Evolutionary conservation across 2,888 invertebrate species (phyloP).

Genomic region (Synanthedon myopaeformis): DNA sequence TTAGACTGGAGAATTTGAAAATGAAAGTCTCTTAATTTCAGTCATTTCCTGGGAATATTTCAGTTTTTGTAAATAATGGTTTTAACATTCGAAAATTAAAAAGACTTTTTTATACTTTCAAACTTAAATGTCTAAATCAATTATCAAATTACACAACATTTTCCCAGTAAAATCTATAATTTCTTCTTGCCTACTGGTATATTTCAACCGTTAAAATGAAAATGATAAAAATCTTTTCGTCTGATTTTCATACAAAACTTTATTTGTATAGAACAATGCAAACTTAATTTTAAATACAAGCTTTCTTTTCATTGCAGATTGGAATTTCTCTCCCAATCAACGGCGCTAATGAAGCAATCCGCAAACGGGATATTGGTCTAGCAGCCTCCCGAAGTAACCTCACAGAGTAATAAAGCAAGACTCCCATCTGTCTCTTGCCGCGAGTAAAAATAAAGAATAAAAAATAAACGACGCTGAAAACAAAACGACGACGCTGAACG

Average conservation of each 20-base stretch:
- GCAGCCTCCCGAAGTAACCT: slow-evolving; percentile 43
- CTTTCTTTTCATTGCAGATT: slow-evolving; percentile 53
- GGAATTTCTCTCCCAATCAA: slow-evolving; percentile 49
- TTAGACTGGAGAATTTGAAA: too few relatives aligned
- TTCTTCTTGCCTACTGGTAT: too few relatives aligned
- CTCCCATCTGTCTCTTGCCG: slow-evolving; percentile 14
- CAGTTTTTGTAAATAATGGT: too few relatives aligned
- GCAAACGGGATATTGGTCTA: slow-evolving; percentile 61
- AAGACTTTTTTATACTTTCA: too few relatives aligned
- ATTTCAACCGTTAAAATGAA: neutral
- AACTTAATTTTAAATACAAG: slow-evolving; percentile 13
- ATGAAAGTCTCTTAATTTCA: too few relatives aligned
- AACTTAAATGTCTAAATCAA: too few relatives aligned
- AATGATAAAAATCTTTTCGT: neutral
- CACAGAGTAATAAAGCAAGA: slow-evolving; percentile 55
- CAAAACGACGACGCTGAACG: slow-evolving; percentile 23
- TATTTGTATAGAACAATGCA: neutral
- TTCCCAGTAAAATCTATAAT: too few relatives aligned
- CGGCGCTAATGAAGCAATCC: slow-evolving; percentile 65
- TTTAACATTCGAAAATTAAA: too few relatives aligned
- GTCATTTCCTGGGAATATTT: too few relatives aligned
- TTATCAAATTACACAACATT: too few relatives aligned
- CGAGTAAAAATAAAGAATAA: slow-evolving; percentile 19
- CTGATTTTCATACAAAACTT: too few relatives aligned
- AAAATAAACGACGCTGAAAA: slow-evolving; percentile 34